phyloP scores from a whole-genome alignment of 2,888 invertebrate genomes.

The Mythimna loreyi region DNA sequence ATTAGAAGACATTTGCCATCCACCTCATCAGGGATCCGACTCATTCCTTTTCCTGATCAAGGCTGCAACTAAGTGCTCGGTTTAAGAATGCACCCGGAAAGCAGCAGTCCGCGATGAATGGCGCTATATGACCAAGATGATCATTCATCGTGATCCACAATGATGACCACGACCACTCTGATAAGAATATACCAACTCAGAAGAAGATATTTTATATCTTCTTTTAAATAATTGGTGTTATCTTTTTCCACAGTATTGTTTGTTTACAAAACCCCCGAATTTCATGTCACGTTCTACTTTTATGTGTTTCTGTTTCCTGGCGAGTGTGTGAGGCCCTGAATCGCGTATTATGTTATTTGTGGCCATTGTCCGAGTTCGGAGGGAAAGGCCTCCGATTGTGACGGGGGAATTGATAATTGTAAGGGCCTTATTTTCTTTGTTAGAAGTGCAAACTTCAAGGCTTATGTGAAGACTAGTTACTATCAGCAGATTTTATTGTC shows the following conservation, averaged over 20 bases:
- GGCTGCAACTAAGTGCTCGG: too few species aligned
- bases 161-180: too few species aligned
- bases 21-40: too few species aligned
- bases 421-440: slow-evolving; percentile 7
- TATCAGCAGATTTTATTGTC: too few species aligned
- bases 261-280: neutral
- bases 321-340: slow-evolving; percentile 43
- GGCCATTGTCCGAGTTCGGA: slow-evolving; percentile 39
- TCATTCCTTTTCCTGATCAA: too few species aligned
- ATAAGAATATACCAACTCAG: too few species aligned
- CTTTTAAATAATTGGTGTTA: neutral
- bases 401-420: slow-evolving; percentile 26
- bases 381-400: slow-evolving; percentile 20
- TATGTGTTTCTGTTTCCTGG: slow-evolving; percentile 52
- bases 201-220: neutral
- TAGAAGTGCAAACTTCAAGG: neutral
- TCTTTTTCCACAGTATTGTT: neutral
- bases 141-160: too few species aligned
- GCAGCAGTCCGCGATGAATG: too few species aligned
- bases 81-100: too few species aligned
- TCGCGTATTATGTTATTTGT: slow-evolving; percentile 49
- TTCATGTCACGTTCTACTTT: slow-evolving; percentile 59
- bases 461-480: neutral
- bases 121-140: too few species aligned
- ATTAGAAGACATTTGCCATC: too few species aligned